Base-by-base conservation (phyloP, 1,140 invertebrate species). In the Stenopsyche tienmushanensis region DNA sequence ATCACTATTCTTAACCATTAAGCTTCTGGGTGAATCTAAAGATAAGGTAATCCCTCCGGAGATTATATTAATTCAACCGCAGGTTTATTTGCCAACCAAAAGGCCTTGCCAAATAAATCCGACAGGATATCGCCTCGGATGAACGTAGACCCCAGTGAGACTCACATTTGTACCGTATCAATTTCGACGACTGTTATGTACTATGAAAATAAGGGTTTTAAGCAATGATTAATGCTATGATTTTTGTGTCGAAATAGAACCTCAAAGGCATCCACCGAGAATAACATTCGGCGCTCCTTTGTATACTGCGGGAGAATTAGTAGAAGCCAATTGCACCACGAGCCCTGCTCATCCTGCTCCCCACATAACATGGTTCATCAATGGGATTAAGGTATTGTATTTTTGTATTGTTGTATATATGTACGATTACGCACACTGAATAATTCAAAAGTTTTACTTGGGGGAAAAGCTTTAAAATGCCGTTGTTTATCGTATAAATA, bases 301-400 rank as follows among this genome's bases (percentile, higher is more conserved):
- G 65, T 88, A 90, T 71, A 80, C 80, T 66, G 84, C 90, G 25
- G 90, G 90, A n/a, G 90, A 92, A 71, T 84, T 82, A 64, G 77
- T 93, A 24, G 84, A 89, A 71, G 88, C 87, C 0, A 90, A 91
- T 72, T 93, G 90, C 75, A 90, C 89, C 41, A 91, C 89, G 20
- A 85, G 87, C 18, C 85, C 87, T 7, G 87, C 90, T 3, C 80
- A 83, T 29, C 91, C 91, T 20, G 85, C 89, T 29, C 89, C 90
- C 7, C 85, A 90, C 72, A 85, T 93, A 72, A 90, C 89, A 39
- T 93, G 90, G 90, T 84, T 91, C 72, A 87, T 93, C 73, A 93
- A 93, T 77, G 88, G 86, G 53, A 83, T 87, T 75, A 88, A 90
- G 85, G 90, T 83, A 83, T 52, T 24, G 23, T 8, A 21, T 24